Percentiles rank a stretch among this genome's conserved stretches.
Conservation (phyloP, 2,113 vertebrate genomes). For the Chroicocephalus ridibundus region DNA sequence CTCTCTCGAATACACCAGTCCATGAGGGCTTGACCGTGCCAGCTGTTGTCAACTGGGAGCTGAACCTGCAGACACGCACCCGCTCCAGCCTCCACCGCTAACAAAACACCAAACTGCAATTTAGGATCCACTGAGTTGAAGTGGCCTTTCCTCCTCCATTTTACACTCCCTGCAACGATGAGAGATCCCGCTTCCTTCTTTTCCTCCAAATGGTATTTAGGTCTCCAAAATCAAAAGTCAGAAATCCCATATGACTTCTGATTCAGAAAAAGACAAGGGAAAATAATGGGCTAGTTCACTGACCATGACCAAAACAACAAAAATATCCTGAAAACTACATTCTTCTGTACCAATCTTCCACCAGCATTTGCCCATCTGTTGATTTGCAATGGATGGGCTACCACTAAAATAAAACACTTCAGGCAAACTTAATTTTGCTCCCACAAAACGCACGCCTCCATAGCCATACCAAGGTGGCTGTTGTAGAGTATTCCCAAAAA, state of each 20-base stretch:
- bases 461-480: rapidly evolving
- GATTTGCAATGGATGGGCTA: neutral
- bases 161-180: neutral
- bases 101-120: rapidly evolving
- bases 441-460: rapidly evolving
- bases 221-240: neutral
- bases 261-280: neutral
- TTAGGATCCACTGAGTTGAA: neutral
- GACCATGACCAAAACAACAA: neutral
- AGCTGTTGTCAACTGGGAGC: neutral
- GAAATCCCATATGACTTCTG: rapidly evolving
- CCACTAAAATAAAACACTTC: neutral
- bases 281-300: neutral
- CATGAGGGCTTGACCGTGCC: rapidly evolving
- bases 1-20: neutral
- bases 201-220: neutral
- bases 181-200: neutral
- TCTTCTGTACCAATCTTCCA: neutral
- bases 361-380: neutral
- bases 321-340: neutral
- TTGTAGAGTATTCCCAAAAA: neutral
- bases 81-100: neutral
- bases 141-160: neutral
- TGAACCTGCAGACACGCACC: neutral
- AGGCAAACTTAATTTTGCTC: neutral